Evolutionary conservation across 2,797 vertebrate genomes (phyloP).

Genomic region (Sebastes kiyomatsui): DNA sequence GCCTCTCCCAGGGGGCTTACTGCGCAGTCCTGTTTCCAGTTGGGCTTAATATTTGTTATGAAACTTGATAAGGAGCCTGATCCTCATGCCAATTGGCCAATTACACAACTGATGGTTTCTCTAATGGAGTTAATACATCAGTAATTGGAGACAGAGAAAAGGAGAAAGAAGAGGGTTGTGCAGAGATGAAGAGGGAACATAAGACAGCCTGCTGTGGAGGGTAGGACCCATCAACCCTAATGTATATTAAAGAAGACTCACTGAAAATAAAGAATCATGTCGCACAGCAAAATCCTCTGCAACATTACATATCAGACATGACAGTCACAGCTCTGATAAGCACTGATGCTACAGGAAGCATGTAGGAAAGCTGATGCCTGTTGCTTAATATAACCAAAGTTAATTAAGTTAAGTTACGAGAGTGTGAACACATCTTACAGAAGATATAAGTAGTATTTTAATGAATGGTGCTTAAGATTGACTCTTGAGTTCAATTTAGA

Average conservation of each 20-base stretch:
- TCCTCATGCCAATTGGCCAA: conserved; percentile 52
- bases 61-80: conserved; percentile 63
- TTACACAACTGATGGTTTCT: conserved; percentile 63
- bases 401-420: conserved; percentile 26
- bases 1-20: conserved; percentile 11
- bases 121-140: conserved; percentile 64
- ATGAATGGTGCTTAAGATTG: neutral
- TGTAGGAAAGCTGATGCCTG: neutral
- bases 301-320: conserved; percentile 16
- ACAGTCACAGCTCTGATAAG: conserved; percentile 34
- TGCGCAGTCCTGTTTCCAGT: conserved; percentile 36
- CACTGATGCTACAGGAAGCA: neutral
- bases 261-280: conserved; percentile 3
- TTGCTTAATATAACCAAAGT: conserved; percentile 1
- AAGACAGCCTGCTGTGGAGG: neutral
- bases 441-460: neutral
- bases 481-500: neutral
- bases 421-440: neutral
- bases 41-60: conserved; percentile 51
- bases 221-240: neutral
- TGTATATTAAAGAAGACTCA: neutral
- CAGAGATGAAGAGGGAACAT: neutral
- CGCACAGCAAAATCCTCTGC: neutral
- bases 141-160: conserved; percentile 54
- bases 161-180: conserved; percentile 1